These are phyloP conservation scores for Amblyornis subalaris DNA, from an alignment of 2,113 vertebrate genomes.

Conservation along the genomic window DNA sequence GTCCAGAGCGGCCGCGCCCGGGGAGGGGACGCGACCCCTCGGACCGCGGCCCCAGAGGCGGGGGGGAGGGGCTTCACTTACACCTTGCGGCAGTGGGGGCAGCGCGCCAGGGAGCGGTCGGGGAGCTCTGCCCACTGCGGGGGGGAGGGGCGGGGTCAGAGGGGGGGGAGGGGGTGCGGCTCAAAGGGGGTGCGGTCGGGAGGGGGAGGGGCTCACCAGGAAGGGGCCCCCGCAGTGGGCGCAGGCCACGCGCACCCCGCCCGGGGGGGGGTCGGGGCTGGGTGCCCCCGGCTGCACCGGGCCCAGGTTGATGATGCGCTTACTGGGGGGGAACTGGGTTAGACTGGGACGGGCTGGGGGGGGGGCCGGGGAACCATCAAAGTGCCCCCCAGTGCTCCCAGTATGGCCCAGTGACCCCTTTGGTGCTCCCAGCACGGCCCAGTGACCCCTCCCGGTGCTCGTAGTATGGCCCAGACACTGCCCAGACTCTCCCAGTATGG, in stretches of 20 bases:
- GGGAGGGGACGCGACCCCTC: no score
- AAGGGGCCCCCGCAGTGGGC: neutral
- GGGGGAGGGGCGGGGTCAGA: neutral
- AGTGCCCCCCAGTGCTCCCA: neutral
- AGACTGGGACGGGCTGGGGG: neutral
- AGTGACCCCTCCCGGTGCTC: neutral
- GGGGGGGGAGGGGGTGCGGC: no score
- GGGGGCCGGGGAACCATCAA: fast-evolving
- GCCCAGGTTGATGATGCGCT: neutral
- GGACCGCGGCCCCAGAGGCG: no score
- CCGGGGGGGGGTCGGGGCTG: neutral
- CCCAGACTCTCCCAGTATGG: neutral
- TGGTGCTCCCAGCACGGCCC: neutral
- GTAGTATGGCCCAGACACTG: no score
- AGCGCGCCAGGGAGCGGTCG: neutral
- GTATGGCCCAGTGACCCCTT: no score
- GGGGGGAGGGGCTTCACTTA: neutral
- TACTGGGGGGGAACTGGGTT: neutral
- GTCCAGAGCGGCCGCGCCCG: fast-evolving
- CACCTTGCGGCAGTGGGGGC: neutral
- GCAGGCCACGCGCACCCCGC: neutral
- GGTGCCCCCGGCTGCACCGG: neutral
- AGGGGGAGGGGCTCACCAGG: neutral
- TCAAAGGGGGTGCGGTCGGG: fast-evolving
- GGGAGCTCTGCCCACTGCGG: neutral